Evolutionary conservation across 2,113 vertebrate species (phyloP).

Genomic region (Zosterops borbonicus): DNA sequence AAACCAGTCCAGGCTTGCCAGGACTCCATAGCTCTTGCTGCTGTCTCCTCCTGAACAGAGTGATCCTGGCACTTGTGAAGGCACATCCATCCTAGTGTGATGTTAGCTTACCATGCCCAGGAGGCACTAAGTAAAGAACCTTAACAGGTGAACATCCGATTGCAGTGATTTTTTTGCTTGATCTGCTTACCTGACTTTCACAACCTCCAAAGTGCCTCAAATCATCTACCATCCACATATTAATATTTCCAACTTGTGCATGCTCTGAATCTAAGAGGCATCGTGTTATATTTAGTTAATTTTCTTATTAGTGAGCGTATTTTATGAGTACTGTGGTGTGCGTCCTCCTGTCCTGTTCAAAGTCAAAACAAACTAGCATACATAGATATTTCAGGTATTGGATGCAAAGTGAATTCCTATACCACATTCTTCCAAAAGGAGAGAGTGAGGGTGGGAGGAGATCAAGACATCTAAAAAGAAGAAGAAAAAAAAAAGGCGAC

Average conservation of each 20-base stretch:
- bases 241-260: not conserved
- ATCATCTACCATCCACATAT: not conserved
- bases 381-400: not conserved
- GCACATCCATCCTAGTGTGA: not conserved
- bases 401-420: not conserved
- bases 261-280: not conserved
- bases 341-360: not conserved
- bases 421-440: not conserved
- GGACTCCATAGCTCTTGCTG: not conserved
- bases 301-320: not conserved
- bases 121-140: not conserved
- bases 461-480: not conserved
- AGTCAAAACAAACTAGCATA: not conserved
- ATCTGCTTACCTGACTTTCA: not conserved
- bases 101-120: not conserved
- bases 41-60: not conserved
- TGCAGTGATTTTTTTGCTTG: not conserved
- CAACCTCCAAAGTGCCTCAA: not conserved
- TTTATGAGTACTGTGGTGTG: not conserved
- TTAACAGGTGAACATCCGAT: not conserved
- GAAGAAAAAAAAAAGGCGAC: not conserved
- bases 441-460: accelerated
- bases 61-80: not conserved
- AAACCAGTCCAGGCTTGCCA: not conserved
- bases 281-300: not conserved